Evolutionary conservation across 1,140 invertebrate species (phyloP).

Genomic region (Monomorium pharaonis): DNA sequence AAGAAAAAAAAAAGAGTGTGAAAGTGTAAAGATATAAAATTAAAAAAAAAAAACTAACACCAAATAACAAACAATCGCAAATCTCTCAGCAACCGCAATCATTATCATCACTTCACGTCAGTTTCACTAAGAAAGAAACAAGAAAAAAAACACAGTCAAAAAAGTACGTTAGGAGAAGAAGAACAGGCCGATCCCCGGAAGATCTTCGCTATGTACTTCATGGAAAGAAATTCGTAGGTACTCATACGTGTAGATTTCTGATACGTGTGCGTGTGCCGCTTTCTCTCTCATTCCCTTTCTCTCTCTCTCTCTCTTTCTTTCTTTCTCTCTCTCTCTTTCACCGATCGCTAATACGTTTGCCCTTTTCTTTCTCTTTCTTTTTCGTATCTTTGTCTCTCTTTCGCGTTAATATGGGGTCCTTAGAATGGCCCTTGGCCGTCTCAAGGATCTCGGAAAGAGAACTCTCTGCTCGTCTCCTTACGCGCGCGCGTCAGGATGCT

Average conservation of each 20-base stretch:
- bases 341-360: slow-evolving; percentile 41
- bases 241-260: slow-evolving; percentile 80
- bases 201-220: slow-evolving; percentile 78
- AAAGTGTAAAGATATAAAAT: slow-evolving; percentile 78
- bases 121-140: slow-evolving; percentile 81
- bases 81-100: slow-evolving; percentile 84
- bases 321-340: slow-evolving; percentile 71
- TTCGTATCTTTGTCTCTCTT: slow-evolving; percentile 54
- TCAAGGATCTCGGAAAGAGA: slow-evolving; percentile 78
- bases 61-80: slow-evolving; percentile 83
- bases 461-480: slow-evolving; percentile 75
- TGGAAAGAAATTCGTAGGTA: slow-evolving; percentile 75
- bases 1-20: slow-evolving; percentile 80
- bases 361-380: slow-evolving; percentile 61
- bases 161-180: slow-evolving; percentile 65
- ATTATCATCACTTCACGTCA: slow-evolving; percentile 82
- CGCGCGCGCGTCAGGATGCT: slow-evolving; percentile 84
- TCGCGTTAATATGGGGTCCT: slow-evolving; percentile 56
- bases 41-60: slow-evolving; percentile 79
- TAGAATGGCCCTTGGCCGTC: slow-evolving; percentile 77
- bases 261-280: slow-evolving; percentile 84
- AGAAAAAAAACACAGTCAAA: slow-evolving; percentile 84
- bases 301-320: slow-evolving; percentile 74
- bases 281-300: slow-evolving; percentile 64
- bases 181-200: slow-evolving; percentile 72